Evolutionary conservation across 2,113 vertebrate genomes (phyloP).

Genomic region (Athene cunicularia): DNA sequence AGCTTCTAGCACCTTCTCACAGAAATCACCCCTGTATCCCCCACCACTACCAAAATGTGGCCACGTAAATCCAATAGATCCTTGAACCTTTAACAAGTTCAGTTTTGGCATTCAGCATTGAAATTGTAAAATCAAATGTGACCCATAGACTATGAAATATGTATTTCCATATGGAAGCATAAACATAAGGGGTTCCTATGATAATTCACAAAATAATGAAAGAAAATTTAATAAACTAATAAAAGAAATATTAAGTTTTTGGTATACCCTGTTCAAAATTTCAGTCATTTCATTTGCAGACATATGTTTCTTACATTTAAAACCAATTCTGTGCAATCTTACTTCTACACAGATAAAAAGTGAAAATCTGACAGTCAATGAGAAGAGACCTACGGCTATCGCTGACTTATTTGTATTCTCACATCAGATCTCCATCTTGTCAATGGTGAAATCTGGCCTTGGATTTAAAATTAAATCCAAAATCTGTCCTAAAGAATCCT

Average conservation of each 20-base stretch:
- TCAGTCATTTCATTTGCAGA: neutral
- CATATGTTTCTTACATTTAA: neutral
- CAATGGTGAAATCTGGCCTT: neutral
- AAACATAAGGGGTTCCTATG: neutral
- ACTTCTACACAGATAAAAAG: neutral
- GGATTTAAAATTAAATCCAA: neutral
- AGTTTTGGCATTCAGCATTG: neutral
- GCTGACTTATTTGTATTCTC: neutral
- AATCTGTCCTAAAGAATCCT: neutral
- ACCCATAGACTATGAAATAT: neutral
- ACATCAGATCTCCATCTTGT: neutral
- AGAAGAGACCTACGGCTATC: neutral
- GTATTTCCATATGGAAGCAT: neutral
- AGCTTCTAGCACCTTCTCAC: neutral
- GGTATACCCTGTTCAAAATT: neutral
- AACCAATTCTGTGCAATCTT: neutral
- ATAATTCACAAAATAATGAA: neutral
- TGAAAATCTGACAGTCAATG: neutral
- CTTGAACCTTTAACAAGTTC: neutral
- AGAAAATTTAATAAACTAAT: neutral
- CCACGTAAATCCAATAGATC: neutral
- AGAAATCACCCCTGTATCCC: neutral
- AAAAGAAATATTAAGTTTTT: neutral
- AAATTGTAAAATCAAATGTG: neutral
- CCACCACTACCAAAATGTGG: neutral